Conservation (phyloP, 2,113 vertebrate genomes). For the Cynopterus brachyotis region DNA sequence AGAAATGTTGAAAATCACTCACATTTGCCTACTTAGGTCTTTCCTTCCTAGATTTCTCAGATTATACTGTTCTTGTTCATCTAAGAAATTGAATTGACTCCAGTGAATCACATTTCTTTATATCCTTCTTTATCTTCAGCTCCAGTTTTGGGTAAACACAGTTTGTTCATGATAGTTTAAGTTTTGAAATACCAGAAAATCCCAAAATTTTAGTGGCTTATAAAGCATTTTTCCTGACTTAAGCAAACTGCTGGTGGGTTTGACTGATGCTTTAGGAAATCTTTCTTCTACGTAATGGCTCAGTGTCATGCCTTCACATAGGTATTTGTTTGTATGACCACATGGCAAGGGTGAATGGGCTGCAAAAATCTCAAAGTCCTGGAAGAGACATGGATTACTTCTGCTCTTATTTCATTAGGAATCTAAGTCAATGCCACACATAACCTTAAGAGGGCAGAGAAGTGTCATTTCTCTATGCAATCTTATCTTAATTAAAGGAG, state of each 20-base stretch:
- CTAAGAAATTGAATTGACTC: not conserved
- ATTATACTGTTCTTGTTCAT: not conserved
- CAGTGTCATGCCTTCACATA: not conserved
- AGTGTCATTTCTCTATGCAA: not conserved
- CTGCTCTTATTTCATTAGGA: not conserved
- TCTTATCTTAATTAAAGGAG: not conserved
- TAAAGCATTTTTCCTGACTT: not conserved
- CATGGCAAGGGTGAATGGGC: not conserved
- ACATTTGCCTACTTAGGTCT: not conserved
- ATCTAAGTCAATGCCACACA: accelerated
- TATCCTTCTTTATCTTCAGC: not conserved
- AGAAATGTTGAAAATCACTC: not conserved
- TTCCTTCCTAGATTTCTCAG: not conserved
- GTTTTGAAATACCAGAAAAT: not conserved
- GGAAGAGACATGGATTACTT: not conserved
- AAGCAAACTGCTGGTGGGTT: not conserved
- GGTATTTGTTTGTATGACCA: not conserved
- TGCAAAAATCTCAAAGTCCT: not conserved
- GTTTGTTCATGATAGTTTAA: not conserved
- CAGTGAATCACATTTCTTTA: not conserved
- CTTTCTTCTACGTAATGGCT: not conserved
- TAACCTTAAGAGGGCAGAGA: not conserved
- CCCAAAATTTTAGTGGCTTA: not conserved
- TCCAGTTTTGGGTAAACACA: not conserved
- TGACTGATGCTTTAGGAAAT: not conserved